These are phyloP conservation scores for Todus mexicanus DNA, from an alignment of 2,797 vertebrate genomes.

Conservation along the genomic window DNA sequence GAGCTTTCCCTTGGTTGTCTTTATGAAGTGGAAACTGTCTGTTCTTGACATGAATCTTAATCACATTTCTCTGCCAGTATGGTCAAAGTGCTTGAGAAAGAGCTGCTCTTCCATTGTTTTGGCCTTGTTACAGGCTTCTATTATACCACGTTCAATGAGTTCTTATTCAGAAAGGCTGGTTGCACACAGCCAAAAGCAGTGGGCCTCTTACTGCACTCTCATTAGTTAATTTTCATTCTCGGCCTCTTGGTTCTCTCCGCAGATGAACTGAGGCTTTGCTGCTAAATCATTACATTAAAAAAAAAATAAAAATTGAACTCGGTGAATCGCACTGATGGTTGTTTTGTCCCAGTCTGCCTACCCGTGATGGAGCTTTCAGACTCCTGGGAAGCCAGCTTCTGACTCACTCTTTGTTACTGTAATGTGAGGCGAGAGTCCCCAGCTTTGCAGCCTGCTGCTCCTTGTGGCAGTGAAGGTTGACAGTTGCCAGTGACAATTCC, in stretches of 20 bases:
- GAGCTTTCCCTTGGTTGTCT: constrained; percentile 13
- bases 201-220: background rate
- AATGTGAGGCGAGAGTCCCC: background rate
- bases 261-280: background rate
- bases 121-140: background rate
- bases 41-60: constrained; percentile 49
- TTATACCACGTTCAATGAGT: constrained; percentile 28
- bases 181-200: background rate
- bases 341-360: too few species aligned
- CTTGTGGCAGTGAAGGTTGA: background rate
- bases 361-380: background rate
- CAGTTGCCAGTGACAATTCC: background rate
- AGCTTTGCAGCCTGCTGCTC: background rate
- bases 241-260: background rate
- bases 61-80: constrained; percentile 12
- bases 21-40: constrained; percentile 3
- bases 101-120: constrained; percentile 17
- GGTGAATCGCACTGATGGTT: background rate
- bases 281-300: background rate
- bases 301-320: background rate
- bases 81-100: constrained; percentile 48
- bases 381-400: background rate
- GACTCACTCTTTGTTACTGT: background rate
- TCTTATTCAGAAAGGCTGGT: constrained; percentile 4
- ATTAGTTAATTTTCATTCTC: constrained; percentile 26